Conservation (phyloP, 2,797 vertebrate genomes). For the Coccyzus lansbergi region DNA sequence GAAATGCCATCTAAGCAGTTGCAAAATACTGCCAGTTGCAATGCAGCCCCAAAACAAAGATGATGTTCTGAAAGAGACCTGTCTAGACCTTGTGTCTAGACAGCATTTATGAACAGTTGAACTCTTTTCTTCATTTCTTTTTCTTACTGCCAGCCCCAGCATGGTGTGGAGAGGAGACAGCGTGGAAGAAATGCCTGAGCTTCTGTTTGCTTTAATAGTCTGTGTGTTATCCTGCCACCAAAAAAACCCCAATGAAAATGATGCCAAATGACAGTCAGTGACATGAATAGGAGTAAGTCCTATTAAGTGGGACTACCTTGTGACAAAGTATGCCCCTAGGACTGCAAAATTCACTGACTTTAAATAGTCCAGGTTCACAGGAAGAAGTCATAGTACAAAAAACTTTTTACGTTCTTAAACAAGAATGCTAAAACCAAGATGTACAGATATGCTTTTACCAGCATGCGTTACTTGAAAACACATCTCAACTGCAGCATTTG, state of each 20-base stretch:
- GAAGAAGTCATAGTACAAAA: not conserved
- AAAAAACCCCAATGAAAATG: not conserved
- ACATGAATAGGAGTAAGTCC: not conserved
- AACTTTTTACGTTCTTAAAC: not conserved
- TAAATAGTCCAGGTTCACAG: not conserved
- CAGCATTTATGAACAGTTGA: not conserved
- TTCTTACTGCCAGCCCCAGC: conserved; percentile 11
- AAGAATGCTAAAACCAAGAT: not conserved
- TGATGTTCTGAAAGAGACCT: not conserved
- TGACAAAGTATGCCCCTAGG: not conserved
- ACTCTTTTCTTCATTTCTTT: not conserved
- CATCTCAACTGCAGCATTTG: not conserved
- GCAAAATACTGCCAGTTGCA: not conserved
- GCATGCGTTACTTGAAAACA: conserved; percentile 1
- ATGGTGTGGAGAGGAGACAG: not conserved
- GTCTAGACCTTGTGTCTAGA: conserved; percentile 49
- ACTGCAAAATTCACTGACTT: not conserved
- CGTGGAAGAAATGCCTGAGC: not conserved
- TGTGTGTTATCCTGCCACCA: not conserved
- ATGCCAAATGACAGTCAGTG: not conserved
- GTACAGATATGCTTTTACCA: not conserved
- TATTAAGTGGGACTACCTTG: not conserved
- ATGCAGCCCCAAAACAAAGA: not conserved
- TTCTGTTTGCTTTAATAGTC: not conserved
- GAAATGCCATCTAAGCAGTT: not conserved